Conservation (phyloP, 2,888 invertebrate genomes). For the Tinea semifulvella region DNA sequence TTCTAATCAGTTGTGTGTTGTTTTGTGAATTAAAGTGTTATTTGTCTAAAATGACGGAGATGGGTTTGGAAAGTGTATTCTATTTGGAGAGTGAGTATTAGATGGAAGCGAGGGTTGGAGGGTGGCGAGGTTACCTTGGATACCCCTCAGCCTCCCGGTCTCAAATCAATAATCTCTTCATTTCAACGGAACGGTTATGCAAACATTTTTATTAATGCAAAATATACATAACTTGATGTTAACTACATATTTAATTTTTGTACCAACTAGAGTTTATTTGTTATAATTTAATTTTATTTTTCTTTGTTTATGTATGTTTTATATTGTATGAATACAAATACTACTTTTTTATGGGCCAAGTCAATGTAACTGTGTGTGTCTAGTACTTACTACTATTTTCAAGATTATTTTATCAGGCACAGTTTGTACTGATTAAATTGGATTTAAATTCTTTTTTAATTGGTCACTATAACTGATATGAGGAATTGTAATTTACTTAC, state of each 20-base stretch:
- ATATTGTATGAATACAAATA: not conserved
- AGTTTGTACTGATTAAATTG: too few species aligned
- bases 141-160: conserved; percentile 34
- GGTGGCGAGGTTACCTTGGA: conserved; percentile 49
- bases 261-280: not conserved
- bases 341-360: too few species aligned
- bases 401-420: too few species aligned
- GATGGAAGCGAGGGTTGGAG: conserved; percentile 32
- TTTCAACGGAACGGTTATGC: conserved; percentile 54
- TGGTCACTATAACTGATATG: too few species aligned
- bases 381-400: too few species aligned
- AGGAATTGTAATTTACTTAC: too few species aligned
- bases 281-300: not conserved
- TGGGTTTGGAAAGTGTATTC: conserved; percentile 63
- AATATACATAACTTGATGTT: too few species aligned
- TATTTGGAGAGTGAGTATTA: conserved; percentile 62
- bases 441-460: too few species aligned
- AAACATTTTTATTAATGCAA: too few species aligned
- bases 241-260: not conserved
- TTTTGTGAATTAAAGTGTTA: not conserved
- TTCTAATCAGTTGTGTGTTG: not conserved
- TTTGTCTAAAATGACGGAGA: conserved; percentile 48
- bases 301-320: not conserved
- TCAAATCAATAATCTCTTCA: conserved; percentile 60
- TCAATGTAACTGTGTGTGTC: too few species aligned